Conservation (phyloP, 2,888 invertebrate species). For the Archips crataeganus region DNA sequence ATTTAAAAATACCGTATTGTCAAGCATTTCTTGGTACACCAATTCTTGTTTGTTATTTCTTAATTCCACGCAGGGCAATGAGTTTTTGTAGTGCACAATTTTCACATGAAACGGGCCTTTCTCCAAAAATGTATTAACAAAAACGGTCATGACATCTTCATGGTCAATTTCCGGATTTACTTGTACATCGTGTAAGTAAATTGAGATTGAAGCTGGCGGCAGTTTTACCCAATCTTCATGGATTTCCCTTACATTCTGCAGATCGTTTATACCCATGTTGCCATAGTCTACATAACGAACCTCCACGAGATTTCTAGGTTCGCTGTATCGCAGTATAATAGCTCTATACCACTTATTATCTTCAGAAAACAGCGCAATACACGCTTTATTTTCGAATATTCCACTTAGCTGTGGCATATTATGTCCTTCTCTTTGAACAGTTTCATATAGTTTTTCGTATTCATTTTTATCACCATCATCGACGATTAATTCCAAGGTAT, state of each 20-base stretch:
- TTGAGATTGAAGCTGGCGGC: slow-evolving; percentile 19
- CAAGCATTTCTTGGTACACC: slow-evolving; percentile 25
- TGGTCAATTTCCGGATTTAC: slow-evolving; percentile 13
- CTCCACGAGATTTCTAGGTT: slow-evolving; percentile 62
- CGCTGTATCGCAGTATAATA: slow-evolving; percentile 70
- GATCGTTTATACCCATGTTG: slow-evolving; percentile 76
- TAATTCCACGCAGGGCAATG: slow-evolving; percentile 23
- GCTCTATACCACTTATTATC: slow-evolving; percentile 88
- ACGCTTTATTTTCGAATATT: slow-evolving; percentile 69
- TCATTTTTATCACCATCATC: slow-evolving; percentile 10
- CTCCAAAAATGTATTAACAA: slow-evolving; percentile 43
- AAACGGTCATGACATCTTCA: slow-evolving; percentile 12
- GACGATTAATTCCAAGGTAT: slow-evolving; percentile 20
- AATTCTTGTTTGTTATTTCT: slow-evolving; percentile 12
- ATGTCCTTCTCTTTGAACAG: slow-evolving; percentile 10
- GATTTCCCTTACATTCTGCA: slow-evolving; percentile 52
- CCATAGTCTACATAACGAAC: slow-evolving; percentile 89
- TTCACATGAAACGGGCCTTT: slow-evolving; percentile 42
- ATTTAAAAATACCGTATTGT: slow-evolving; percentile 14
- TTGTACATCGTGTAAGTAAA: slow-evolving; percentile 22
- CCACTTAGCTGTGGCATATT: slow-evolving; percentile 50
- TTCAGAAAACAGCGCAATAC: slow-evolving; percentile 80
- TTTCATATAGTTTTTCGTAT: slow-evolving; percentile 22
- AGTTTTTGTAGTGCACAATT: slow-evolving; percentile 22
- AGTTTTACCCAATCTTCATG: slow-evolving; percentile 23